These are phyloP conservation scores for Clupea harengus DNA, from an alignment of 2,113 vertebrate species.

Conservation along the genomic window DNA sequence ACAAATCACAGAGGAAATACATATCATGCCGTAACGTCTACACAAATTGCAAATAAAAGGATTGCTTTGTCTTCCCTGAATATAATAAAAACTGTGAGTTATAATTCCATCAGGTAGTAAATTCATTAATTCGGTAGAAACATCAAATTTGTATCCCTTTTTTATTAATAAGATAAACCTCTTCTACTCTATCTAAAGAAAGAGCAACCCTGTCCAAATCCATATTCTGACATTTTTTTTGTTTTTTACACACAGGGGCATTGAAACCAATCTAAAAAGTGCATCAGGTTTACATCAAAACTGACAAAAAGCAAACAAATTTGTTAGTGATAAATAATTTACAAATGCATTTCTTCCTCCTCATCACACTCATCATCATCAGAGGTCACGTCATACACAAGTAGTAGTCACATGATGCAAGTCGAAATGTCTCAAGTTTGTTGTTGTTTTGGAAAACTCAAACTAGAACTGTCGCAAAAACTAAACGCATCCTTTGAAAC, in stretches of 20 bases:
- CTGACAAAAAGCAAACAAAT: conserved; percentile 66
- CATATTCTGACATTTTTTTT: conserved; percentile 11
- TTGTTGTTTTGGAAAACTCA: background rate
- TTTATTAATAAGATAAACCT: conserved; percentile 52
- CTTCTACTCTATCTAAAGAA: conserved; percentile 51
- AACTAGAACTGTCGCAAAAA: conserved; percentile 44
- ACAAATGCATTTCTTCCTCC: conserved; percentile 50
- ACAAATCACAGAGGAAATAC: conserved; percentile 66
- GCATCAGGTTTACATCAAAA: conserved; percentile 66
- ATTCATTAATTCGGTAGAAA: conserved; percentile 55
- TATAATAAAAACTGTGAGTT: conserved; percentile 45
- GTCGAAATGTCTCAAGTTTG: conserved; percentile 34
- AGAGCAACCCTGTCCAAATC: conserved; percentile 48
- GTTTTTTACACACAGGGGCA: conserved; percentile 53
- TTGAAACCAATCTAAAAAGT: conserved; percentile 68
- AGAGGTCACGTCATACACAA: conserved; percentile 69
- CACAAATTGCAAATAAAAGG: conserved; percentile 59
- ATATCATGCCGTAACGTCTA: conserved; percentile 68
- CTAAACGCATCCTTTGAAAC: conserved; percentile 41
- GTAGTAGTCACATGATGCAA: conserved; percentile 60
- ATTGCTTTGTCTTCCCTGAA: conserved; percentile 63
- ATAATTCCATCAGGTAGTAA: conserved; percentile 46
- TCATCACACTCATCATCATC: conserved; percentile 51
- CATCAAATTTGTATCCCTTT: conserved; percentile 57
- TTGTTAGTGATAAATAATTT: conserved; percentile 70